phyloP scores from a whole-genome alignment of 2,113 vertebrate species.

The Nettapus auritus region DNA sequence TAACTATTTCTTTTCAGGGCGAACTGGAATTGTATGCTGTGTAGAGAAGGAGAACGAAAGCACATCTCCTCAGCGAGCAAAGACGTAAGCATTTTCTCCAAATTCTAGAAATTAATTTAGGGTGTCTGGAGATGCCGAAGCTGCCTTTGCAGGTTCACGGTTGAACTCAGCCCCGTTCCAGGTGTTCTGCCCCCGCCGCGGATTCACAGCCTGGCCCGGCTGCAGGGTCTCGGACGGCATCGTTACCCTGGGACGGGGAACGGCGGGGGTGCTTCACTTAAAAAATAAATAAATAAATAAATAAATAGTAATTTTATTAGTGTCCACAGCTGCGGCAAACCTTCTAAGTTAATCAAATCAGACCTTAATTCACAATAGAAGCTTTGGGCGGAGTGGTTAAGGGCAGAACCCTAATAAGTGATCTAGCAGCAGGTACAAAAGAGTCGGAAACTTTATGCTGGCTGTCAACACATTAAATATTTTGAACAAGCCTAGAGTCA shows the following conservation, averaged over 20 bases:
- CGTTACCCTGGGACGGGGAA: not conserved
- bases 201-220: not conserved
- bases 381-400: not conserved
- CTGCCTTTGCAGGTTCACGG: not conserved
- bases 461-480: not conserved
- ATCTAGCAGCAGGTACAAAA: not conserved
- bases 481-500: not conserved
- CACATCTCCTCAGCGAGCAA: not conserved
- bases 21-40: not conserved
- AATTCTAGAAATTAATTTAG: not conserved
- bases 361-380: not conserved
- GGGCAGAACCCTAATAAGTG: not conserved
- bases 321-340: not conserved
- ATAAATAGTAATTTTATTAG: too few species aligned
- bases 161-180: not conserved
- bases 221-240: not conserved
- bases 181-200: not conserved
- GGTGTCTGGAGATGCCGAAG: accelerated
- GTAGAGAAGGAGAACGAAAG: not conserved
- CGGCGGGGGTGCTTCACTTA: not conserved
- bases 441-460: not conserved
- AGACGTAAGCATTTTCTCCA: not conserved
- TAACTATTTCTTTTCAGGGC: not conserved
- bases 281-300: not conserved
- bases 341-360: not conserved